Base-by-base conservation (phyloP, 1,140 invertebrate species). In the Drosophila biarmipes region DNA sequence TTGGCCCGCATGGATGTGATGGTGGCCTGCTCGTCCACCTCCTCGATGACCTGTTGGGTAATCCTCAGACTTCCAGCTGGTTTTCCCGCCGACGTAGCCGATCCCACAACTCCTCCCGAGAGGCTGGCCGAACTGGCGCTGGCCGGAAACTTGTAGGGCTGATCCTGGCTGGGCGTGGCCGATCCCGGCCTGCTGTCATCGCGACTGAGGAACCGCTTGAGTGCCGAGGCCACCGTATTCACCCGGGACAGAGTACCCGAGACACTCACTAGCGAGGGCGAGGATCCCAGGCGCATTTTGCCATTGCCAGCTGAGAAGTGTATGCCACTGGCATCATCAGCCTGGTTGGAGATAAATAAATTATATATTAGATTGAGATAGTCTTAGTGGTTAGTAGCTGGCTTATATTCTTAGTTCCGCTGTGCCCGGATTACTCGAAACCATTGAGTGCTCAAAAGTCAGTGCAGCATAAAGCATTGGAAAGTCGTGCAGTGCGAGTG, bases 21-120 rank as follows among this genome's bases (percentile, higher is more conserved):
- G 4, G 96, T 97, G 67, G 94, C 93, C 87, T 97, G 96, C 80
- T 97, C 96, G 73, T 97, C 96, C 0, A 96, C 95, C 90, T 97
- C 96, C 87, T 97, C 96, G 27, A 96, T 97, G 4, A 96, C 95
- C 73, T 96, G 95, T 76, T 95, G 94, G 0, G 95, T 94, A 15
- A 97, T 95, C 73, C 94, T 94, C 93, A 95, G 95, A 35, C 94
- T 95, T n/a, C 95, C 95, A 21, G 86, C 80, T 6, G 84, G 68
- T n/a, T 86, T 84, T 0, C 62, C 66, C 7, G 34, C 58, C 42
- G 64, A 38, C 0, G 66, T 43, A 27, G 66, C 78, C 7, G 49
- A 43, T 7, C 43, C 59, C 0, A 64, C 54, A 29, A 49, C 48
- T n/a, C 53, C 53, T 15, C 49, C 78, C 0, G 77, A 59, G 6